These are phyloP conservation scores for Dicranocentrus wangi DNA, from an alignment of 2,888 invertebrate genomes.

Conservation along the genomic window DNA sequence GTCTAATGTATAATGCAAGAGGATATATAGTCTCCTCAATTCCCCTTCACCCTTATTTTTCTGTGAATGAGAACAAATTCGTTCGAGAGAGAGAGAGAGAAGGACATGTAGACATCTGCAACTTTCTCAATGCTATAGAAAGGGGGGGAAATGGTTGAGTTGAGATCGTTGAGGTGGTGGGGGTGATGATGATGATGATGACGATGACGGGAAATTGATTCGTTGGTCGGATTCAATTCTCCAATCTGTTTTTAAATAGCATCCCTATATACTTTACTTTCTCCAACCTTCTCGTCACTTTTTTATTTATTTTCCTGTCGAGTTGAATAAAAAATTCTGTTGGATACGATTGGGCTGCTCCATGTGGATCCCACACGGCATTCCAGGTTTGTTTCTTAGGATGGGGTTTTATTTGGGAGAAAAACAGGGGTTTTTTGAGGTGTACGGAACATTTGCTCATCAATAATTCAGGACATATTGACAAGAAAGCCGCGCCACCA, in stretches of 20 bases:
- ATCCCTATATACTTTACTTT: neutral
- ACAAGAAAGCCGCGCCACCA: conserved; percentile 7
- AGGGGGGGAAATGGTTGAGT: neutral
- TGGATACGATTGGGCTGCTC: no score
- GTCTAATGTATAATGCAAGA: no score
- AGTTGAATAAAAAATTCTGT: no score
- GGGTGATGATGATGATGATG: neutral
- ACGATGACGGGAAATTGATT: conserved; percentile 13
- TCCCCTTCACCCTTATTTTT: no score
- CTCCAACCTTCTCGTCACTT: neutral
- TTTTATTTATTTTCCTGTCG: no score
- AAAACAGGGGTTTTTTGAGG: neutral
- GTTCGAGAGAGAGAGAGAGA: no score
- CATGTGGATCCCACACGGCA: no score
- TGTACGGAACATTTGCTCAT: conserved; percentile 13
- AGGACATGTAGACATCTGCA: neutral
- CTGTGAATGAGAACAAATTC: no score
- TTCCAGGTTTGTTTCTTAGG: no score
- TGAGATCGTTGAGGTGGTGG: no score
- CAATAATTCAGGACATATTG: conserved; percentile 47
- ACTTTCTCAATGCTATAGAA: neutral
- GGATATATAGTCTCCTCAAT: no score
- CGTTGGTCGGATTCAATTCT: neutral
- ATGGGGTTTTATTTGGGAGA: neutral
- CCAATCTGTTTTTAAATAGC: neutral